Conservation (phyloP, 2,797 vertebrate species). For the Linurgus olivaceus region DNA sequence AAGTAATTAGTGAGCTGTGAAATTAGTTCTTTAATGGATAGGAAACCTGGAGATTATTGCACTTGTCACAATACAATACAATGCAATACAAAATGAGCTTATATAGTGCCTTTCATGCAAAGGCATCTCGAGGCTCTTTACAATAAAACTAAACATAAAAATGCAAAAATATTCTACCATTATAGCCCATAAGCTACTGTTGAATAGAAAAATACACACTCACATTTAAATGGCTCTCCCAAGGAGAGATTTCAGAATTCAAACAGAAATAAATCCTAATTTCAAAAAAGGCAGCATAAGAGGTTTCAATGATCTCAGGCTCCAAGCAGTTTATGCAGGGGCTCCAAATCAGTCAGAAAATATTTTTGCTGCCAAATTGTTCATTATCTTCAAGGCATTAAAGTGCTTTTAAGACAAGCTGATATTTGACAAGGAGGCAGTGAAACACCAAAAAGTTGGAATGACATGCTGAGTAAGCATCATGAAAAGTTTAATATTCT, state of each 20-base stretch:
- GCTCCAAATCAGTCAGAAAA: slow-evolving; percentile 33
- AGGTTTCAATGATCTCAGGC: background rate
- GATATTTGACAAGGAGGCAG: slow-evolving; percentile 31
- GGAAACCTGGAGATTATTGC: slow-evolving; percentile 71
- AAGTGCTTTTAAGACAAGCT: slow-evolving; percentile 43
- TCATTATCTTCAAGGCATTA: slow-evolving; percentile 48
- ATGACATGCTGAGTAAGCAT: slow-evolving; percentile 1
- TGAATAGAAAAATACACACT: slow-evolving; percentile 36
- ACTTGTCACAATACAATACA: slow-evolving; percentile 65
- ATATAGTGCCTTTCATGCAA: slow-evolving; percentile 61
- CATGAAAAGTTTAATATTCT: slow-evolving; percentile 25
- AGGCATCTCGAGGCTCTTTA: slow-evolving; percentile 61
- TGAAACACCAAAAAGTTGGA: background rate
- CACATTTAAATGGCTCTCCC: slow-evolving; percentile 35
- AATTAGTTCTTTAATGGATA: slow-evolving; percentile 78
- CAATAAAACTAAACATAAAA: slow-evolving; percentile 68
- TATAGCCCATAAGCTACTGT: slow-evolving; percentile 46
- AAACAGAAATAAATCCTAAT: slow-evolving; percentile 52
- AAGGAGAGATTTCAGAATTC: slow-evolving; percentile 40
- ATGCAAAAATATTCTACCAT: slow-evolving; percentile 32
- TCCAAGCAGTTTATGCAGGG: background rate
- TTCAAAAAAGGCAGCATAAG: slow-evolving; percentile 29
- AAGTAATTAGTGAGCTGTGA: slow-evolving; percentile 78
- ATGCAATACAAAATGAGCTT: slow-evolving; percentile 57
- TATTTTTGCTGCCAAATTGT: slow-evolving; percentile 42